A percentile compares a stretch with the other conserved stretches of the same genome.
Evolutionary conservation across 2,113 vertebrate genomes (phyloP).

Genomic region (Entomyzon cyanotis): DNA sequence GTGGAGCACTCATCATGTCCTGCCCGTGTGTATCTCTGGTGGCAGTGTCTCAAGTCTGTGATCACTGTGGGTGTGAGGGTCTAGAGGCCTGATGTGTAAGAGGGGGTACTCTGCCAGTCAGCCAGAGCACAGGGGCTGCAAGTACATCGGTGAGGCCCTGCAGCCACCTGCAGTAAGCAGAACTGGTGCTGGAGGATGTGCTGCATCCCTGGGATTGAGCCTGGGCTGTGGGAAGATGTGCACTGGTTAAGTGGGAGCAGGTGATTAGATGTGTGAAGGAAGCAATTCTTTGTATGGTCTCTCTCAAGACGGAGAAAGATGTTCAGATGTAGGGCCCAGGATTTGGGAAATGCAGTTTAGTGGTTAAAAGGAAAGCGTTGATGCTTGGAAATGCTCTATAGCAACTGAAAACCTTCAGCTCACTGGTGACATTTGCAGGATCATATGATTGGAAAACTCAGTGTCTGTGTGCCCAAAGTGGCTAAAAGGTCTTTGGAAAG

Average conservation of each 20-base stretch:
- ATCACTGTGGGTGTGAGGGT: neutral
- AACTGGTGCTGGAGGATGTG: neutral
- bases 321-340: neutral
- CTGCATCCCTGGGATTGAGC: neutral
- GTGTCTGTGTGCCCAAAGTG: neutral
- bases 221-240: neutral
- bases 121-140: fast-evolving
- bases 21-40: neutral
- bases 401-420: neutral
- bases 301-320: neutral
- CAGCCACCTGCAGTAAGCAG: neutral
- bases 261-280: neutral
- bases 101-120: no score
- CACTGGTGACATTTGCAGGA: neutral
- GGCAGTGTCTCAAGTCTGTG: neutral
- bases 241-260: neutral
- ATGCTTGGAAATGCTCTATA: neutral
- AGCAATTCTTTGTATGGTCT: neutral
- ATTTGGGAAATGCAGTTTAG: neutral
- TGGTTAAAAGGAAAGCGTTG: neutral
- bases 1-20: fast-evolving
- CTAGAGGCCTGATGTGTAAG: neutral
- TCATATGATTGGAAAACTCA: neutral
- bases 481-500: neutral
- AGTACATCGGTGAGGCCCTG: fast-evolving